Conservation (phyloP, 1,140 invertebrate species). For the Colletes latitarsis region DNA sequence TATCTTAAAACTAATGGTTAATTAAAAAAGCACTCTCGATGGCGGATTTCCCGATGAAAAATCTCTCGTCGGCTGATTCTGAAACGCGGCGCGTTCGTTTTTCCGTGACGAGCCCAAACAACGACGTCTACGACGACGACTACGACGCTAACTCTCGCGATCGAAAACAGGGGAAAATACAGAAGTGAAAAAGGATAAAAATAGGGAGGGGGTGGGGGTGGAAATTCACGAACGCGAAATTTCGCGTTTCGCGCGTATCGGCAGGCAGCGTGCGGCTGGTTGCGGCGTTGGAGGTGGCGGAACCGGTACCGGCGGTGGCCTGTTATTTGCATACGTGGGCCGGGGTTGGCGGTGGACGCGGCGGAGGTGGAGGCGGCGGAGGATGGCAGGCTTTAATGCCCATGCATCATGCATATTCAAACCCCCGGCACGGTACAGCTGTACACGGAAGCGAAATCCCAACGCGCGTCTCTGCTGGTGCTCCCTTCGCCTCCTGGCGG, state of each 20-base stretch:
- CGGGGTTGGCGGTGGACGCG: conserved; percentile 50
- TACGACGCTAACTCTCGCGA: not conserved
- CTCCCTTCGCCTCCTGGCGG: conserved; percentile 28
- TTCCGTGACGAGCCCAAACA: no score
- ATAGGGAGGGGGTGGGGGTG: not conserved
- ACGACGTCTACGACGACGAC: not conserved
- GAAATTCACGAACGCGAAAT: conserved; percentile 38
- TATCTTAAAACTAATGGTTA: not conserved
- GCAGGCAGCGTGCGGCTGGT: conserved; percentile 55
- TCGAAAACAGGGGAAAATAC: not conserved
- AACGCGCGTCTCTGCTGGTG: conserved; percentile 68
- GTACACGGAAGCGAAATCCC: conserved; percentile 80
- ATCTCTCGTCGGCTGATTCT: not conserved
- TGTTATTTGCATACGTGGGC: conserved; percentile 78
- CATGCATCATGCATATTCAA: conserved; percentile 82
- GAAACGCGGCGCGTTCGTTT: not conserved
- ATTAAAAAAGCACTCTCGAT: not conserved
- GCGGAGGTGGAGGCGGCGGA: conserved; percentile 55
- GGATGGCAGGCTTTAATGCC: conserved; percentile 77
- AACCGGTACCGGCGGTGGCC: conserved; percentile 47
- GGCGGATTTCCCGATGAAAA: conserved; percentile 22
- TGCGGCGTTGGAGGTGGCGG: conserved; percentile 52
- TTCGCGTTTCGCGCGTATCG: conserved; percentile 43
- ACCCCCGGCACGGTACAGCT: conserved; percentile 76
- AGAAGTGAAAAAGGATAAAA: not conserved